Percentiles rank a stretch among this genome's conserved stretches.
Evolutionary conservation across 2,888 invertebrate species (phyloP).

Genomic region (Agrochola circellaris): DNA sequence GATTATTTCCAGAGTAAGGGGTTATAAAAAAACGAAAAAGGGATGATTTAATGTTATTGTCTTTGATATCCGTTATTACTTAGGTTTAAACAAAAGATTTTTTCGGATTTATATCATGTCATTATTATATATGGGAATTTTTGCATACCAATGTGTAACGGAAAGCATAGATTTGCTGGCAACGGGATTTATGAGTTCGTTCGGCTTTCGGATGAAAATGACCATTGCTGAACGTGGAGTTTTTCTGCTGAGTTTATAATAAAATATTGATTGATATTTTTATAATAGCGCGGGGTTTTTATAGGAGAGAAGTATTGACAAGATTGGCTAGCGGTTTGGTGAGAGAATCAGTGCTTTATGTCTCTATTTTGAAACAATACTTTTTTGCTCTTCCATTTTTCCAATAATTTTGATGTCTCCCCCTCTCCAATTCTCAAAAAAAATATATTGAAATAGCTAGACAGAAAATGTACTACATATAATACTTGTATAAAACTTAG

Average conservation of each 20-base stretch:
- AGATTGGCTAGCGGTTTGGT: no score
- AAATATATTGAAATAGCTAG: background rate
- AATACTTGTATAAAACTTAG: background rate
- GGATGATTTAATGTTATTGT: conserved; percentile 69
- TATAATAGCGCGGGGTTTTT: background rate
- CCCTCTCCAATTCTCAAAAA: background rate
- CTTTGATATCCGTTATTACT: conserved; percentile 64
- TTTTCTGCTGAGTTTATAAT: conserved; percentile 15
- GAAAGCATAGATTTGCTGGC: conserved; percentile 55
- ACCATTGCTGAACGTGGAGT: conserved; percentile 11
- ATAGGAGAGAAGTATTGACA: background rate
- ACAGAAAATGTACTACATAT: background rate
- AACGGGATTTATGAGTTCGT: conserved; percentile 45
- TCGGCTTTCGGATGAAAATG: conserved; percentile 29
- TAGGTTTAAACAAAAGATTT: conserved; percentile 66
- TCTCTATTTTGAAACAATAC: background rate
- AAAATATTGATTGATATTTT: conserved; percentile 13
- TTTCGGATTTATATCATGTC: conserved; percentile 62
- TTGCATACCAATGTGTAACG: conserved; percentile 54
- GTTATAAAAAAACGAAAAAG: conserved; percentile 61
- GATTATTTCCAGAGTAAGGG: conserved; percentile 58
- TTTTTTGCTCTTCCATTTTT: background rate
- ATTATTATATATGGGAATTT: conserved; percentile 58
- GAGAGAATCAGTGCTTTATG: background rate
- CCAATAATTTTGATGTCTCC: background rate